phyloP scores from a whole-genome alignment of 2,797 vertebrate species.

The Lacerta viridis region DNA sequence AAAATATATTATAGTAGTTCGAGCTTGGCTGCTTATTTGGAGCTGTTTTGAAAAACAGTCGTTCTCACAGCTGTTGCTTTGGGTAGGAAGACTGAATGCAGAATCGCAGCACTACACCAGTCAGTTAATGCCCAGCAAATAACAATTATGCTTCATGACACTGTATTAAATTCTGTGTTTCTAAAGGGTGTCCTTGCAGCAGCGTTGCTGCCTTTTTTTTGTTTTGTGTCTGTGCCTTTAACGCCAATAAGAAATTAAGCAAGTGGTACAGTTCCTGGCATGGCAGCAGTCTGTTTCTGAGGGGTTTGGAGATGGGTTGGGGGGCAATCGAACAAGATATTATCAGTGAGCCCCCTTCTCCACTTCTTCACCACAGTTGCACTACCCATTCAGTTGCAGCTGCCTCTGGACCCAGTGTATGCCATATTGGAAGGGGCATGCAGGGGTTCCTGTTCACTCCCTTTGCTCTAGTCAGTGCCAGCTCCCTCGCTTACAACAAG shows the following conservation, averaged over 20 bases:
- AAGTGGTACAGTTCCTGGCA: too few species aligned
- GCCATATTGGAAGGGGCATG: neutral
- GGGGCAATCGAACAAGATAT: neutral
- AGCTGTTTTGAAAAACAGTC: neutral
- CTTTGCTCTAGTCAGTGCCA: too few species aligned
- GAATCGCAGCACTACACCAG: neutral
- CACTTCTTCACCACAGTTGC: neutral
- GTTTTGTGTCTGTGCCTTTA: neutral
- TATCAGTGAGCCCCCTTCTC: neutral
- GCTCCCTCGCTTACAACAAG: neutral
- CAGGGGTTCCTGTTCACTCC: neutral
- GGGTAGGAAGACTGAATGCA: neutral
- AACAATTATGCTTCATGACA: neutral
- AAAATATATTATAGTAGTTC: neutral
- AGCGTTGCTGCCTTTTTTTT: neutral
- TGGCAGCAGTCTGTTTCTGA: too few species aligned
- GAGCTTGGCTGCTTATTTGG: neutral
- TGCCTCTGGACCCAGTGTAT: neutral
- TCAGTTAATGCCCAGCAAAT: neutral
- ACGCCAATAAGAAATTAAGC: neutral
- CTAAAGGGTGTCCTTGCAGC: neutral
- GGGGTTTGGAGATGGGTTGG: neutral
- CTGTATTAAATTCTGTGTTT: neutral
- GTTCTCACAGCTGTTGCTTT: constrained; percentile 6
- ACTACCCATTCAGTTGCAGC: neutral